phyloP scores from a whole-genome alignment of 2,113 vertebrate genomes.

The Sinocyclocheilus anshuiensis region DNA sequence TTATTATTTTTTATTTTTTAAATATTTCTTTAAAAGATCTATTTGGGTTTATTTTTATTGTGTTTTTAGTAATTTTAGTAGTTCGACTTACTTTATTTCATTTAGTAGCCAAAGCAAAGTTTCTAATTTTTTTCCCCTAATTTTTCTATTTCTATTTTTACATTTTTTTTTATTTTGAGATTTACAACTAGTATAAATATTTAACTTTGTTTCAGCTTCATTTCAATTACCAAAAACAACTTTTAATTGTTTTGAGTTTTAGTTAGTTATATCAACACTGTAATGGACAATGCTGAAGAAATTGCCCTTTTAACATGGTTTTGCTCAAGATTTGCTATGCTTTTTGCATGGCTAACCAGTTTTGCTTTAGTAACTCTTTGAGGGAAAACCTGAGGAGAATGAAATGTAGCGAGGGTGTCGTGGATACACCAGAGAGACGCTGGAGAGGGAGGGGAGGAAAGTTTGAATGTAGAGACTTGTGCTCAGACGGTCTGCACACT shows the following conservation, averaged over 20 bases:
- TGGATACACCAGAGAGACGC: background rate
- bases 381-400: background rate
- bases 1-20: background rate
- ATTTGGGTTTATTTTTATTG: background rate
- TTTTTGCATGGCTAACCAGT: background rate
- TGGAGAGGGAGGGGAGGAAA: background rate
- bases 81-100: background rate
- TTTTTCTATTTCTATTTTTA: too few relatives aligned
- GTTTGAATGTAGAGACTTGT: conserved; percentile 10
- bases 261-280: background rate
- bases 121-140: background rate
- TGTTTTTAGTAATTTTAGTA: background rate
- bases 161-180: too few relatives aligned
- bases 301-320: background rate
- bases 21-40: background rate
- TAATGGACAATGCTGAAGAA: background rate
- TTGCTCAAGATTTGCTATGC: background rate
- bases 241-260: background rate
- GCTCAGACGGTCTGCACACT: background rate
- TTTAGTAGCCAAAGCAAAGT: background rate
- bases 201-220: background rate
- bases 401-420: background rate
- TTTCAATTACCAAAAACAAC: background rate
- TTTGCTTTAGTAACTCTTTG: background rate
- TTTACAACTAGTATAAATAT: background rate